phyloP scores from a whole-genome alignment of 2,797 vertebrate genomes.

The Arrhamphus sclerolepis region DNA sequence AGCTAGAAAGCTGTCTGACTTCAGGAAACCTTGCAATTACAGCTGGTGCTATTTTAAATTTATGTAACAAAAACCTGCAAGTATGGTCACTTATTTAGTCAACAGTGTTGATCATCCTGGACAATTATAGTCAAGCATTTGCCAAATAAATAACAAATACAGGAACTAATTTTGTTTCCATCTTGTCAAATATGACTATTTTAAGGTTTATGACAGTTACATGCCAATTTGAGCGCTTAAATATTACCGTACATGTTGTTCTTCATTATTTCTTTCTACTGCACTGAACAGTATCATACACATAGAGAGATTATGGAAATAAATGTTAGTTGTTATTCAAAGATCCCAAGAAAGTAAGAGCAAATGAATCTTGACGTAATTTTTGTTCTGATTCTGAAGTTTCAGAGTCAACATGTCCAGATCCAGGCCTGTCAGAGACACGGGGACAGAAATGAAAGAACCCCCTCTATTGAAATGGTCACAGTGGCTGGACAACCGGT shows the following conservation, averaged over 20 bases:
- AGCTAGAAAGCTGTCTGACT: too few relatives aligned
- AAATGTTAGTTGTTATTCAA: neutral
- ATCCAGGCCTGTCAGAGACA: slow-evolving; percentile 21
- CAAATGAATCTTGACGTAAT: too few relatives aligned
- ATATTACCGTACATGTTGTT: neutral
- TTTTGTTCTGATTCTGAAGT: neutral
- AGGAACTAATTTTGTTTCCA: neutral
- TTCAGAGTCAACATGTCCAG: neutral
- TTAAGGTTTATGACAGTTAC: slow-evolving; percentile 1
- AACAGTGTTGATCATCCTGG: too few relatives aligned
- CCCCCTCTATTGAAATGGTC: slow-evolving; percentile 49
- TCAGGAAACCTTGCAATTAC: too few relatives aligned
- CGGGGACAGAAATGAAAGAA: slow-evolving; percentile 26
- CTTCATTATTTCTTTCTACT: too few relatives aligned
- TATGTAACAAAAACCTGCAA: too few relatives aligned
- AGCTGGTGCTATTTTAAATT: too few relatives aligned
- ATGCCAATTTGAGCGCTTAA: neutral
- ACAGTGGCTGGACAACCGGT: slow-evolving; percentile 19
- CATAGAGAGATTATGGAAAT: neutral
- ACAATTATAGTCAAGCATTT: neutral
- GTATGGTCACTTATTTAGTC: too few relatives aligned
- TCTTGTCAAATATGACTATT: slow-evolving; percentile 1
- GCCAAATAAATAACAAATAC: neutral
- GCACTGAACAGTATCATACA: neutral
- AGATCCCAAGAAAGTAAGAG: too few relatives aligned